phyloP scores from a whole-genome alignment of 2,113 vertebrate genomes.

The Chelonoidis abingdonii region DNA sequence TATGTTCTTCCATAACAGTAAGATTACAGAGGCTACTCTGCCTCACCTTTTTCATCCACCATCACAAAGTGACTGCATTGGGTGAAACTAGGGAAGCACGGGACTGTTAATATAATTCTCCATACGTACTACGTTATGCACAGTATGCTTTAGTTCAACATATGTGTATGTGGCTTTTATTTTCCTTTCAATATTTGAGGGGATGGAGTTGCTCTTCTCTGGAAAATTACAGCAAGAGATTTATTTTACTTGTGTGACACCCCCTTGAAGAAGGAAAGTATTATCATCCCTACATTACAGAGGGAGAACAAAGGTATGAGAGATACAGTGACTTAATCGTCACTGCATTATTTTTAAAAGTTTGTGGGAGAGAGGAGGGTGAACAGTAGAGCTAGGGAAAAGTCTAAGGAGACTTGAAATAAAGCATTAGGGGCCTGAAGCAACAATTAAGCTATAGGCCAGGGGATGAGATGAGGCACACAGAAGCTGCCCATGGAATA shows the following conservation, averaged over 20 bases:
- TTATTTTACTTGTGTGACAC: background rate
- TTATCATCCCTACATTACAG: background rate
- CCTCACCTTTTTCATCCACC: background rate
- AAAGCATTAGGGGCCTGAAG: background rate
- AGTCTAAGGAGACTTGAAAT: background rate
- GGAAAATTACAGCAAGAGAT: background rate
- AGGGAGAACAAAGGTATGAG: accelerated
- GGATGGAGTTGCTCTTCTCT: background rate
- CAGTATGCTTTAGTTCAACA: accelerated
- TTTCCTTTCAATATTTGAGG: background rate
- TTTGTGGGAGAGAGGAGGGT: background rate
- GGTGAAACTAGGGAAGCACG: background rate
- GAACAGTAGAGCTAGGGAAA: background rate
- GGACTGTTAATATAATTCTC: accelerated
- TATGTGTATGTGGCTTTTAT: background rate
- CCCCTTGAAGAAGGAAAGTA: background rate
- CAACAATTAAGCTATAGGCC: background rate
- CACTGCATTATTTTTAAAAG: background rate
- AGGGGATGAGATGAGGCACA: background rate
- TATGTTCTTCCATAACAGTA: accelerated
- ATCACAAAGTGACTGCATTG: background rate
- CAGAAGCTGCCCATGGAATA: background rate
- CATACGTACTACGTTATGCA: background rate
- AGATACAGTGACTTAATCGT: background rate
- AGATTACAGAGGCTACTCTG: background rate